These are phyloP conservation scores for Sturmia bella DNA, from an alignment of 2,888 invertebrate genomes.

Conservation along the genomic window DNA sequence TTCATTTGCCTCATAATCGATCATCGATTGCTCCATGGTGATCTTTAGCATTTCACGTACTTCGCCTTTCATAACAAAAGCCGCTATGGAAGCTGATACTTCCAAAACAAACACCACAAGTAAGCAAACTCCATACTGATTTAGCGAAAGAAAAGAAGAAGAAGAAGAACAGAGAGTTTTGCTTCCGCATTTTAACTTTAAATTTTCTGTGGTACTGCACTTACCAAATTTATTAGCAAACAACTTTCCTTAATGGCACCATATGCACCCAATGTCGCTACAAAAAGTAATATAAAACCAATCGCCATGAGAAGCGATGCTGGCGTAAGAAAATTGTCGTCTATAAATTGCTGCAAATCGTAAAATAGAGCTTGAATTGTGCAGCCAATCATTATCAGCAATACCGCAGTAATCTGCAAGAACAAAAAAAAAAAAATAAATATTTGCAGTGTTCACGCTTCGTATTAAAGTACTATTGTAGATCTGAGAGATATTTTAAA, in stretches of 20 bases:
- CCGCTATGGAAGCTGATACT: conserved; percentile 91
- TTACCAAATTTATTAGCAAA: conserved; percentile 91
- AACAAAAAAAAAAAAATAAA: conserved; percentile 65
- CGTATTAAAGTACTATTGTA: too few species aligned
- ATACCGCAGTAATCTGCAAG: conserved; percentile 89
- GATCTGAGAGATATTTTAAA: too few species aligned
- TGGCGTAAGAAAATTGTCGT: conserved; percentile 89
- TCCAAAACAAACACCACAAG: conserved; percentile 90
- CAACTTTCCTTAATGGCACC: conserved; percentile 94
- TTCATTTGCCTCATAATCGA: conserved; percentile 84
- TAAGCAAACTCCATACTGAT: conserved; percentile 90
- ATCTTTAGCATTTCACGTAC: conserved; percentile 83
- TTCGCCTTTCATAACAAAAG: conserved; percentile 87
- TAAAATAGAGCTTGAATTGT: conserved; percentile 88
- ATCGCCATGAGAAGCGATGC: conserved; percentile 91
- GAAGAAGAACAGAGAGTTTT: background rate
- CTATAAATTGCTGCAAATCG: conserved; percentile 89
- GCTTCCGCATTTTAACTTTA: background rate
- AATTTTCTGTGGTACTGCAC: conserved; percentile 74
- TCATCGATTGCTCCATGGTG: conserved; percentile 85
- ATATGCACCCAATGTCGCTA: conserved; percentile 94
- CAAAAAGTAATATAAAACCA: conserved; percentile 91
- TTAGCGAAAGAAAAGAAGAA: background rate
- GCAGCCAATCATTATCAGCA: conserved; percentile 88
- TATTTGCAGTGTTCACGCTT: too few species aligned